Evolutionary conservation across 2,113 vertebrate species (phyloP), one percentile per base, ranked within the genome.

Genomic region (Pagrus major): DNA sequence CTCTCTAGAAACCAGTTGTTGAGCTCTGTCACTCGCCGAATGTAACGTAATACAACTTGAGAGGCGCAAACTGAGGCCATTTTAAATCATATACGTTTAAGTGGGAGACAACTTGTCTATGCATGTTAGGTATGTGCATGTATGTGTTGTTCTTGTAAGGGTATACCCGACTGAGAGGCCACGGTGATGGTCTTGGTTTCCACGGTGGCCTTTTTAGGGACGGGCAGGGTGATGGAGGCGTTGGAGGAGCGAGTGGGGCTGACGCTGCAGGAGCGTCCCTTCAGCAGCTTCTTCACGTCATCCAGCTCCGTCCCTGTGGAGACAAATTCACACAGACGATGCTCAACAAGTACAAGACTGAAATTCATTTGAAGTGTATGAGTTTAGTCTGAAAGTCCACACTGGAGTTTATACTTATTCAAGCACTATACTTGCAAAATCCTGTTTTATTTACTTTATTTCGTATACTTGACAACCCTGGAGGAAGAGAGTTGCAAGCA

Each of bases 241-340:
- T 9, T 81, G 75, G 91, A 91, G 73, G 90, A 89, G 66, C 93
- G 92, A 5, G 91, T 90, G 35, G 93, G 93, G 73, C 92, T 94
- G 76, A 91, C 79, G 7, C 93, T 94, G 88, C 21, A 69, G 54
- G 93, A 92, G 73, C 93, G 92, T 21, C 90, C 93, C 68, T 93
- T 93, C 88, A 94, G 49, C 33, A 94, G 89, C 81, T 93, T 93
- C 84, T 94, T 94, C 47, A 94, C 93, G 2, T 94, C 93, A 11
- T 94, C 93, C 77, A 94, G 80, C 86, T 94, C 93, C 4, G 93
- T 90, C 93, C 93, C 93, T 94, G 83, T 8, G 20, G 20, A 27
- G 9, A 1, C 52, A 76, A 39, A 72, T 33, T 14, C 0, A 1
- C 58, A 71, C 23, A 29, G 68, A 59, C 67, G 68, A 60, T 31